phyloP scores from a whole-genome alignment of 2,797 vertebrate species.

The Odontamblyopus lacepedii region DNA sequence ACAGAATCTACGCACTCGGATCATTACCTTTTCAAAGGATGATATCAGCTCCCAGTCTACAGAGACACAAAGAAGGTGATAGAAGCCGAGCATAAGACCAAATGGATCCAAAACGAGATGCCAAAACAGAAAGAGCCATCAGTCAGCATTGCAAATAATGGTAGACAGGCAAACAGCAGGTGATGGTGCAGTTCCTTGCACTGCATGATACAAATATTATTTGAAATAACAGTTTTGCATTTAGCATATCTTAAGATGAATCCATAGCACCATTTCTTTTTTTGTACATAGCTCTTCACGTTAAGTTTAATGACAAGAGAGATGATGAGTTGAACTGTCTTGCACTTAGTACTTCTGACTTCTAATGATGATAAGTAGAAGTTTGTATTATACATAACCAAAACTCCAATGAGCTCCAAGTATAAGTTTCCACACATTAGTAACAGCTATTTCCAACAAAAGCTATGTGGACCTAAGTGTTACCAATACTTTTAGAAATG shows the following conservation, averaged over 20 bases:
- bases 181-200: slow-evolving; percentile 35
- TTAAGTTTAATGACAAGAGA: background rate
- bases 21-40: slow-evolving; percentile 85
- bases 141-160: slow-evolving; percentile 63
- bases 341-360: slow-evolving; percentile 1
- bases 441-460: slow-evolving; percentile 9
- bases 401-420: slow-evolving; percentile 35
- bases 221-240: slow-evolving; percentile 19
- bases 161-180: slow-evolving; percentile 37
- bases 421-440: slow-evolving; percentile 37
- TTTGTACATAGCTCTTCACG: background rate
- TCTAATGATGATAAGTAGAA: slow-evolving; percentile 20
- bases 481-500: no score
- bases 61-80: slow-evolving; percentile 65
- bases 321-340: background rate
- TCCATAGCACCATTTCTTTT: background rate
- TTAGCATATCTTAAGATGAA: slow-evolving; percentile 18
- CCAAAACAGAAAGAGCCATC: slow-evolving; percentile 57
- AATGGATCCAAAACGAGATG: slow-evolving; percentile 55
- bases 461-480: background rate
- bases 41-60: slow-evolving; percentile 74
- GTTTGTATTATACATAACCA: slow-evolving; percentile 37
- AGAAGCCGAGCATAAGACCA: slow-evolving; percentile 48
- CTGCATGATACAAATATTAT: slow-evolving; percentile 33
- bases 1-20: slow-evolving; percentile 79